Evolutionary conservation across 2,113 vertebrate genomes (phyloP).

Genomic region (Rostratula benghalensis): DNA sequence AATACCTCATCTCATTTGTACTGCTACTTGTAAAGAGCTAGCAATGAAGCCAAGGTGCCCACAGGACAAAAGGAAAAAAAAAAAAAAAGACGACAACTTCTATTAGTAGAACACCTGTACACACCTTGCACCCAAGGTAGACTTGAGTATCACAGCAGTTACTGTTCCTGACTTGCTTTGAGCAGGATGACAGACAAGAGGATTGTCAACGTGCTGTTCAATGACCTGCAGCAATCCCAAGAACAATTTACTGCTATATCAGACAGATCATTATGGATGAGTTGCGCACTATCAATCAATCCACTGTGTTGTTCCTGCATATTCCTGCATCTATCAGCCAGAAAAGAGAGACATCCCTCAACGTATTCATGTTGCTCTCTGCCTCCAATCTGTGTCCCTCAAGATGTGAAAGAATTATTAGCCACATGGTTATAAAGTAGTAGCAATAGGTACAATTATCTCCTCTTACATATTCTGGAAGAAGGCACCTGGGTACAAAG

Average conservation of each 20-base stretch:
- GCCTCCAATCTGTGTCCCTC: not conserved
- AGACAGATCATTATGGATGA: conserved; percentile 74
- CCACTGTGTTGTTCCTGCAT: conserved; percentile 63
- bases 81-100: not conserved
- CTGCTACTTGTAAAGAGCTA: not conserved
- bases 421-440: not conserved
- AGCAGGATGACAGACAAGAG: conserved; percentile 66
- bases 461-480: not conserved
- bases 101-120: not conserved
- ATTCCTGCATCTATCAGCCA: conserved; percentile 67
- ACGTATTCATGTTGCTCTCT: conserved; percentile 33
- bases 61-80: not conserved
- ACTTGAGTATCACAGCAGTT: conserved; percentile 10
- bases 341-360: conserved; percentile 48
- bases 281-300: conserved; percentile 66
- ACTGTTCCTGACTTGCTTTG: conserved; percentile 29
- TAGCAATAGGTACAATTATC: not conserved
- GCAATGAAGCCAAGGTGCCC: not conserved
- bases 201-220: conserved; percentile 68
- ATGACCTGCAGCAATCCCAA: conserved; percentile 74
- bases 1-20: not conserved
- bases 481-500: not conserved
- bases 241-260: conserved; percentile 74
- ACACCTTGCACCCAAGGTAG: not conserved
- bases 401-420: conserved; percentile 48